phyloP scores from a whole-genome alignment of 2,888 invertebrate genomes.

The Proisotoma minuta region DNA sequence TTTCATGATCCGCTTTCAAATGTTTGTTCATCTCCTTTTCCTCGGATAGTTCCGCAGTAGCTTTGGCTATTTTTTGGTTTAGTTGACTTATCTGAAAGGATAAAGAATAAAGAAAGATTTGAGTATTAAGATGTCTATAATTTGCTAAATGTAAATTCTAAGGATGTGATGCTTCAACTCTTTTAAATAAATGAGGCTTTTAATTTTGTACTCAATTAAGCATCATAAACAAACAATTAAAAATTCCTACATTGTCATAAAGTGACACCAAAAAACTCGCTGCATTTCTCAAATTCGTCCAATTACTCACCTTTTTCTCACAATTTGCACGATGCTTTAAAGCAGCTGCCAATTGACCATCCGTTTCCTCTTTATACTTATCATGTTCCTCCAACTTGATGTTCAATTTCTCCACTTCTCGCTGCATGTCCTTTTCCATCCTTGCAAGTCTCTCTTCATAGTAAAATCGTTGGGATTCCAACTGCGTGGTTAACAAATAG shows the following conservation, averaged over 20 bases:
- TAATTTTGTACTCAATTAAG: too few species aligned
- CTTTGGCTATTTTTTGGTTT: constrained; percentile 57
- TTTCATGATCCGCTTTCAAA: constrained; percentile 67
- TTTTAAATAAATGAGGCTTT: too few species aligned
- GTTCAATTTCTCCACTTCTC: constrained; percentile 39
- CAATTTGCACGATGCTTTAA: constrained; percentile 63
- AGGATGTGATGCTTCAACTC: too few species aligned
- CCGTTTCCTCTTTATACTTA: constrained; percentile 30
- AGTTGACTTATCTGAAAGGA: constrained; percentile 31
- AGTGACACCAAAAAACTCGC: too few species aligned
- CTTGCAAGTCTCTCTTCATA: constrained; percentile 74
- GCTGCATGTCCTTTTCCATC: constrained; percentile 51
- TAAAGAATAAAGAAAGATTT: too few species aligned
- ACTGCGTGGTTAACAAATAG: constrained; percentile 87
- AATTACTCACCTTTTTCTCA: constrained; percentile 62
- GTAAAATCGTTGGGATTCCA: constrained; percentile 87
- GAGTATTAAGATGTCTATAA: too few species aligned
- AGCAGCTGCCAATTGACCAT: constrained; percentile 52
- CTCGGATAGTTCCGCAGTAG: constrained; percentile 69
- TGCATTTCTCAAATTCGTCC: background rate
- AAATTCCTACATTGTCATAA: too few species aligned
- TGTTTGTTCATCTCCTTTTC: constrained; percentile 79
- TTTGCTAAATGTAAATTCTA: too few species aligned
- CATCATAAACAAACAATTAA: too few species aligned
- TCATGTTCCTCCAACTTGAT: constrained; percentile 20